A percentile compares a stretch with the other conserved stretches of the same genome.
These are phyloP conservation scores for Ornithoptera priamus DNA, from an alignment of 2,888 invertebrate species.

Conservation along the genomic window DNA sequence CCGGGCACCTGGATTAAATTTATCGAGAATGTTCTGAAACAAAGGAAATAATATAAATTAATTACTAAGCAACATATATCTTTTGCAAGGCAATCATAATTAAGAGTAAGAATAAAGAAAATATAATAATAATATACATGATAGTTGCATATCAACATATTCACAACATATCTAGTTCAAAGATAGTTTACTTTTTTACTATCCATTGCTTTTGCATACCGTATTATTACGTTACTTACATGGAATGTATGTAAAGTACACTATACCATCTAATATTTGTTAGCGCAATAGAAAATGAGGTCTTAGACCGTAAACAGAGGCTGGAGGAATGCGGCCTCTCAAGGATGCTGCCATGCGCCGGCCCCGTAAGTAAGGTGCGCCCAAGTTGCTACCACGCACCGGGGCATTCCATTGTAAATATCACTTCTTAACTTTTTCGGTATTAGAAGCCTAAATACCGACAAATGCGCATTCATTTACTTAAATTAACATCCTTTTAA, in stretches of 20 bases:
- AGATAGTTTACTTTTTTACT: not conserved
- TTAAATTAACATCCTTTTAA: conserved; percentile 15
- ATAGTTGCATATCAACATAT: too few relatives aligned
- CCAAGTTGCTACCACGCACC: conserved; percentile 45
- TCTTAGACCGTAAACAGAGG: conserved; percentile 68
- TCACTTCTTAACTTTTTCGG: conserved; percentile 42
- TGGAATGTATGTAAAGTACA: not conserved
- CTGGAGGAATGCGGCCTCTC: conserved; percentile 75
- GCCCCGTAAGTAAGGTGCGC: conserved; percentile 68
- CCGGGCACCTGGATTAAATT: conserved; percentile 96
- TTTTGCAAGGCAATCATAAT: not conserved
- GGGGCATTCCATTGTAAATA: conserved; percentile 63
- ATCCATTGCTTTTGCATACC: not conserved
- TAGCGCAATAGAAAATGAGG: conserved; percentile 53
- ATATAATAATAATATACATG: too few relatives aligned
- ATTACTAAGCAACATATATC: not conserved
- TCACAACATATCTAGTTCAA: too few relatives aligned
- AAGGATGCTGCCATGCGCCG: conserved; percentile 69
- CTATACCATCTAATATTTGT: conserved; percentile 27
- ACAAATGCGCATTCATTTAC: conserved; percentile 28
- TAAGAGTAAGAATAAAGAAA: not conserved
- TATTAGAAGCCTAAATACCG: conserved; percentile 34
- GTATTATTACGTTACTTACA: not conserved
- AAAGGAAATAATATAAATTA: conserved; percentile 43
- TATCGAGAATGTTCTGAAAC: conserved; percentile 96